Evolutionary conservation across 2,797 vertebrate species (phyloP).

Genomic region (Acomys russatus): DNA sequence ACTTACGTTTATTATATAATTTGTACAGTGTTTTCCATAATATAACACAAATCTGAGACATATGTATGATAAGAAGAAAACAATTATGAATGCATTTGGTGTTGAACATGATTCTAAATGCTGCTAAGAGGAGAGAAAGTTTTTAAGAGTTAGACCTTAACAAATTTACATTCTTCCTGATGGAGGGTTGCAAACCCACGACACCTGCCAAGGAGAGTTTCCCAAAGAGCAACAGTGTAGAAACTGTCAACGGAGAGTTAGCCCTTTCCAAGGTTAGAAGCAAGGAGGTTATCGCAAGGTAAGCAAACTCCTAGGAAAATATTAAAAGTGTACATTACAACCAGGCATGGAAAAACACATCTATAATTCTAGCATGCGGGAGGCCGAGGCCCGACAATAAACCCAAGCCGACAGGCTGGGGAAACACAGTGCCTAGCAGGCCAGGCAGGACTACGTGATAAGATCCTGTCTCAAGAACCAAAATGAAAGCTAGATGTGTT

Average conservation of each 20-base stretch:
- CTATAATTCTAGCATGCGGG: background rate
- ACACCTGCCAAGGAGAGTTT: slow-evolving; percentile 14
- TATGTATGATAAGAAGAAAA: background rate
- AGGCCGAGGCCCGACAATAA: background rate
- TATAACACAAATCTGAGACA: background rate
- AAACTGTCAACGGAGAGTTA: slow-evolving; percentile 28
- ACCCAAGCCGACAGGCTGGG: background rate
- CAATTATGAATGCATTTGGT: background rate
- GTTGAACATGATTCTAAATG: background rate
- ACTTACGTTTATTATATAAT: background rate
- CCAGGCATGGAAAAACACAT: background rate
- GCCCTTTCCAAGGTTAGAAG: background rate
- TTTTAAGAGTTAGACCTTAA: background rate
- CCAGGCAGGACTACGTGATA: background rate
- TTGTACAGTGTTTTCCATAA: background rate
- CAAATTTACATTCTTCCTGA: background rate
- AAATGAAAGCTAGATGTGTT: background rate
- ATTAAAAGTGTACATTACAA: background rate
- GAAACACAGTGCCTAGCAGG: background rate
- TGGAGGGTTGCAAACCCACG: slow-evolving; percentile 6
- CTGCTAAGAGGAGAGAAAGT: background rate
- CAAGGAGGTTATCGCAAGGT: background rate
- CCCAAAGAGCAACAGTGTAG: background rate
- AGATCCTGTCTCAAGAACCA: background rate
- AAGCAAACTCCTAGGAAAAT: background rate